Evolutionary conservation across 2,797 vertebrate genomes (phyloP), one percentile per base, ranked within the genome.

Genomic region (Erethizon dorsatum): DNA sequence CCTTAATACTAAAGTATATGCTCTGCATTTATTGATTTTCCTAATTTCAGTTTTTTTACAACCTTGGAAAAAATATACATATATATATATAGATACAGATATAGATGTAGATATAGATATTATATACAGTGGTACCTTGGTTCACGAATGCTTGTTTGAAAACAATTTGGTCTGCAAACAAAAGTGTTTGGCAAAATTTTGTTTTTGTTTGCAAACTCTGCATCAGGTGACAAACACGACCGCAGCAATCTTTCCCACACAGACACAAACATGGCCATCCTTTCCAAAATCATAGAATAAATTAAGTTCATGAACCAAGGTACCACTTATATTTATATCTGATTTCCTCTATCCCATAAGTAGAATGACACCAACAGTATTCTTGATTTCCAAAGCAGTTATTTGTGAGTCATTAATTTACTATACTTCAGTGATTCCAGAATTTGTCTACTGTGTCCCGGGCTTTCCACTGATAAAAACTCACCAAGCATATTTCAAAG

Each of bases 301-400:
- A 47, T 77, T 31, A 77, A 50, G 73, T 28, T 50, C 24, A 1
- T 50, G 22, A 47, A 47, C 13, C 6, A 3, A 50, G 45, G 26
- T 17, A 28, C 45, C 45, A 15, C 45, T 77, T 77, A 50, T 28
- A 31, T 7, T 77, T 77, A 56, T 24, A 56, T 33, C 20, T 52
- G 18, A 28, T 91, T 95, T 83, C 65, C 24, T 88, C 9, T 94
- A 1, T 50, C 57, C 41, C 45, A 41, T 28, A 96, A 56, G 47
- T 12, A 82, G 8, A 94, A 50, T 83, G 26, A 80, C 17, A 95
- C 47, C 37, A 90, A 75, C 84, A 52, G 9, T 69, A 63, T 52
- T 78, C 45, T 92, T 83, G 63, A 77, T 71, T 92, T 83, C 87
- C 41, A 95, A 91, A 33, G 28, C 52, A 75, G 41, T 88, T 83